Conservation (phyloP, 2,113 vertebrate species). For the Labrus mixtus region DNA sequence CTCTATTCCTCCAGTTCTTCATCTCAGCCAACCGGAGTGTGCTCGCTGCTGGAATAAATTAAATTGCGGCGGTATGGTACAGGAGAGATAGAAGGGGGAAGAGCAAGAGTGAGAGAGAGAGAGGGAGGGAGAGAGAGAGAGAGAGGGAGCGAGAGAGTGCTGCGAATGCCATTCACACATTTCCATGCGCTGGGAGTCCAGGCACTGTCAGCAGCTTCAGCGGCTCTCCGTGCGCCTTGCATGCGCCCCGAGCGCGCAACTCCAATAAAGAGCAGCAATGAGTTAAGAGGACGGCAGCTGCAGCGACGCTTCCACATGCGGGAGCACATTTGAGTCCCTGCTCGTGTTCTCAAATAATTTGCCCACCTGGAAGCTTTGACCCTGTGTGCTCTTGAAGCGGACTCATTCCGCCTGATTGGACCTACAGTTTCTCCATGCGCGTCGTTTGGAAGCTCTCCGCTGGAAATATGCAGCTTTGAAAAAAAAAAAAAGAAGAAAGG, state of each 20-base stretch:
- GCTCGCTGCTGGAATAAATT: slow-evolving; percentile 80
- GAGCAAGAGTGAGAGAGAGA: slow-evolving; percentile 1
- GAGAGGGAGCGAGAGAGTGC: slow-evolving; percentile 39
- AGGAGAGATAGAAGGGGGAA: neutral
- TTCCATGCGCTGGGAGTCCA: slow-evolving; percentile 56
- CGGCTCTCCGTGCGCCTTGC: slow-evolving; percentile 40
- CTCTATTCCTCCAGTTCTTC: slow-evolving; percentile 61
- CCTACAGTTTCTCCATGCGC: slow-evolving; percentile 2
- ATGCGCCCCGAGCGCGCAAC: slow-evolving; percentile 55
- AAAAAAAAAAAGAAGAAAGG: neutral
- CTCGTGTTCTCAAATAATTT: neutral
- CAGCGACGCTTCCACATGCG: neutral
- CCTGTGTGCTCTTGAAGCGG: slow-evolving; percentile 13
- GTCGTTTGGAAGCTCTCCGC: slow-evolving; percentile 20
- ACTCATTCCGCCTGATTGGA: slow-evolving; percentile 52
- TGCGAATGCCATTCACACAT: slow-evolving; percentile 64
- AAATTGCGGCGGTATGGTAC: slow-evolving; percentile 62
- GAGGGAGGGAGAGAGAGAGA: neutral
- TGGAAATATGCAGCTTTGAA: slow-evolving; percentile 53
- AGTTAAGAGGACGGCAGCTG: slow-evolving; percentile 36
- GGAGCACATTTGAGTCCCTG: neutral
- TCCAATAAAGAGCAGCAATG: slow-evolving; percentile 29
- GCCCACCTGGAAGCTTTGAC: slow-evolving; percentile 24
- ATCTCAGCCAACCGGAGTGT: slow-evolving; percentile 78
- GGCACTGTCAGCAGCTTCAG: slow-evolving; percentile 41